phyloP scores from a whole-genome alignment of 2,888 invertebrate species.

The Deladenus siricidicola region DNA sequence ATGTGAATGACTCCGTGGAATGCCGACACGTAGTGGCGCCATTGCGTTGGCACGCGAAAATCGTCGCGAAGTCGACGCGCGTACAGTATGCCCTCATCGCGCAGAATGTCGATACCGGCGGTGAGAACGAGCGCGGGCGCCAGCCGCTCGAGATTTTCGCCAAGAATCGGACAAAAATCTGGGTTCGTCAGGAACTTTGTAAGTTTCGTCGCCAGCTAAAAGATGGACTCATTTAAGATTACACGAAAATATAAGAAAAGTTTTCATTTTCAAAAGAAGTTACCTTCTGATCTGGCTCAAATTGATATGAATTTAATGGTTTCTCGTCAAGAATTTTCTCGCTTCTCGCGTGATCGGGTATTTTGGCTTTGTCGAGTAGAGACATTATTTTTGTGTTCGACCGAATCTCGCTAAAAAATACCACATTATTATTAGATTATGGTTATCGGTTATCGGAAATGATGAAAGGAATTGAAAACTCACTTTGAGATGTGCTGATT shows the following conservation, averaged over 20 bases:
- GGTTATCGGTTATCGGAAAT: too few relatives aligned
- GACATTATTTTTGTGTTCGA: neutral
- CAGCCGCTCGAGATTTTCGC: conserved; percentile 30
- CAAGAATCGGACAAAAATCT: conserved; percentile 43
- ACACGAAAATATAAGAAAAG: too few relatives aligned
- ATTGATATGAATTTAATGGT: neutral
- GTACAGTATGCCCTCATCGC: conserved; percentile 49
- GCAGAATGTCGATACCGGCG: conserved; percentile 44
- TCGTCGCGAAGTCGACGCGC: conserved; percentile 29
- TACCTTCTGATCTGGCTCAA: neutral
- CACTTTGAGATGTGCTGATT: conserved; percentile 34
- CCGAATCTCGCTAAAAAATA: conserved; percentile 1
- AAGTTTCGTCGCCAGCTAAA: conserved; percentile 22
- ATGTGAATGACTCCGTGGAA: conserved; percentile 49
- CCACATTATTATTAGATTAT: too few relatives aligned
- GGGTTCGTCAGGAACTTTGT: conserved; percentile 26
- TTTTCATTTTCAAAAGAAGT: too few relatives aligned
- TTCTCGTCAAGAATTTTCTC: neutral
- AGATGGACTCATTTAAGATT: too few relatives aligned
- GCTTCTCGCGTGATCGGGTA: neutral
- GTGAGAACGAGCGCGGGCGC: conserved; percentile 44
- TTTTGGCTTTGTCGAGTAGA: neutral
- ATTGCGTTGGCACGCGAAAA: conserved; percentile 31
- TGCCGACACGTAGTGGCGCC: conserved; percentile 32
- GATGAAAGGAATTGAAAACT: conserved; percentile 5